Evolutionary conservation across 1,140 invertebrate genomes (phyloP).

Genomic region (Sitodiplosis mosellana): DNA sequence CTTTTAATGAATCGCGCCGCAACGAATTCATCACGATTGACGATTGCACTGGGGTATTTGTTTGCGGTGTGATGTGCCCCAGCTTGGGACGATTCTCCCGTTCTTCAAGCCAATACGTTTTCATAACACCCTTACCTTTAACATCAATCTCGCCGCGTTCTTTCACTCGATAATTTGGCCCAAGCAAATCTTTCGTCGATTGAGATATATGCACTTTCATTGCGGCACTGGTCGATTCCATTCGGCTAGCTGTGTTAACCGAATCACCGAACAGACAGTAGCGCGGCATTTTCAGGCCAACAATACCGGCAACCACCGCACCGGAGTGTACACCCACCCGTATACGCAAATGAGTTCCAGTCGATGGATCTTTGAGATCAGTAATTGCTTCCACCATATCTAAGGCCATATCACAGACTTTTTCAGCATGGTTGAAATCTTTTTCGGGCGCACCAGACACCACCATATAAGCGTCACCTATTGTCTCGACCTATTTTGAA

Average conservation of each 20-base stretch:
- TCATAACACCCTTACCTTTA: slow-evolving; percentile 80
- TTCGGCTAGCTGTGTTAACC: slow-evolving; percentile 78
- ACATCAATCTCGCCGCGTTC: slow-evolving; percentile 70
- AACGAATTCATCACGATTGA: slow-evolving; percentile 19
- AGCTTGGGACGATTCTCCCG: slow-evolving; percentile 37
- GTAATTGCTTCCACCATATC: slow-evolving; percentile 90
- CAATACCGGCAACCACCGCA: slow-evolving; percentile 84
- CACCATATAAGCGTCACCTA: slow-evolving; percentile 94
- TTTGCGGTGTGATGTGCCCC: slow-evolving; percentile 14
- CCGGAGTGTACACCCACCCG: slow-evolving; percentile 80
- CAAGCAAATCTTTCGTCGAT: slow-evolving; percentile 59
- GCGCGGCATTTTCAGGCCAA: slow-evolving; percentile 77
- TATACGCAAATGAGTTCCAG: slow-evolving; percentile 71
- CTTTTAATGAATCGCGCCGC: slow-evolving; percentile 19
- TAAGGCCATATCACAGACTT: slow-evolving; percentile 89
- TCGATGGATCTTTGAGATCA: slow-evolving; percentile 78
- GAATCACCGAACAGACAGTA: slow-evolving; percentile 69
- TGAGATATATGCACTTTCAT: slow-evolving; percentile 93
- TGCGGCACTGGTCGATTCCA: slow-evolving; percentile 79
- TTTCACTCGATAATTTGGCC: slow-evolving; percentile 51
- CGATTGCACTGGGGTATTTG: neutral
- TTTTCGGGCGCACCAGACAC: slow-evolving; percentile 86
- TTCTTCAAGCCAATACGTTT: slow-evolving; percentile 76
- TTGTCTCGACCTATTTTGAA: slow-evolving; percentile 70
- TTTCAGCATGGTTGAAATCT: slow-evolving; percentile 75